phyloP scores from a whole-genome alignment of 2,113 vertebrate species.

The Cheilinus undulatus region DNA sequence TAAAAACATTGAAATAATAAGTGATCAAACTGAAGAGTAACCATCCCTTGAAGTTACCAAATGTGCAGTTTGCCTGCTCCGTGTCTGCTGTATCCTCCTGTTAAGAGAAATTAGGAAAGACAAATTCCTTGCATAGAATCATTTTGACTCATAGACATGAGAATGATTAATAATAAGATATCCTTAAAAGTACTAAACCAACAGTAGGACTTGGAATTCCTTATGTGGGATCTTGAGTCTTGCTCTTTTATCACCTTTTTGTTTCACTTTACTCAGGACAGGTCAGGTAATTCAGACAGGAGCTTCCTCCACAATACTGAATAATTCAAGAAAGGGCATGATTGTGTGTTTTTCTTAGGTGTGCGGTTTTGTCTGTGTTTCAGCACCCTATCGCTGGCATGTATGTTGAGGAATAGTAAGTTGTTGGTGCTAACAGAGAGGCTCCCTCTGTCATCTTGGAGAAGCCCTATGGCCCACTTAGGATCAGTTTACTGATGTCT shows the following conservation, averaged over 20 bases:
- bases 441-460: slow-evolving; percentile 51
- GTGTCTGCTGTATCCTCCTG: no score
- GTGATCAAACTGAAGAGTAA: no score
- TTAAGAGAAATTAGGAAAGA: no score
- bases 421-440: slow-evolving; percentile 25
- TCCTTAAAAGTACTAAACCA: neutral
- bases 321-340: slow-evolving; percentile 66
- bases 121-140: no score
- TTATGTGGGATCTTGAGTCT: slow-evolving; percentile 33
- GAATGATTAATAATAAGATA: neutral
- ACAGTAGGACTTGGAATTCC: slow-evolving; percentile 24
- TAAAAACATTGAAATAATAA: no score
- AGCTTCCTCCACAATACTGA: slow-evolving; percentile 56
- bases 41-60: no score
- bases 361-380: slow-evolving; percentile 2
- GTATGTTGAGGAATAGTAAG: slow-evolving; percentile 8
- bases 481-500: slow-evolving; percentile 48
- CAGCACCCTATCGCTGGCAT: no score
- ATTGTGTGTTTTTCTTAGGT: slow-evolving; percentile 4
- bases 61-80: no score
- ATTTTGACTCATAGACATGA: neutral
- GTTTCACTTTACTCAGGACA: slow-evolving; percentile 38
- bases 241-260: slow-evolving; percentile 54
- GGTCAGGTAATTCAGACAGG: slow-evolving; percentile 53
- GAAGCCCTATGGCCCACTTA: slow-evolving; percentile 45